A percentile compares a stretch with the other conserved stretches of the same genome.
Conservation (phyloP, 2,113 vertebrate species). For the Hiodon alosoides region DNA sequence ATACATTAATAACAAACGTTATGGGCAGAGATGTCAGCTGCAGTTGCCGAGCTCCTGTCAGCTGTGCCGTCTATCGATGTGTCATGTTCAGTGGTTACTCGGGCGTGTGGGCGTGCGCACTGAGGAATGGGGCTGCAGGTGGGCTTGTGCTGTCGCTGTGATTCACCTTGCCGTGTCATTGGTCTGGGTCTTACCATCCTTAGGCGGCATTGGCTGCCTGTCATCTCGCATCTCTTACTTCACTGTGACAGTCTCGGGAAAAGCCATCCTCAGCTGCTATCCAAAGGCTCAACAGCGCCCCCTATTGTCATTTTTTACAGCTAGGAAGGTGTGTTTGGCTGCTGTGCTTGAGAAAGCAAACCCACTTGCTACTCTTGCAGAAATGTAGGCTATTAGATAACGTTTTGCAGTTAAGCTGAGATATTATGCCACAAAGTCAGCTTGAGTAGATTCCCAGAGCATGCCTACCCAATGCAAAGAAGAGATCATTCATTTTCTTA, state of each 20-base stretch:
- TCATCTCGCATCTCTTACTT: not conserved
- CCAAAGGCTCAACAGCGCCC: conserved; percentile 17
- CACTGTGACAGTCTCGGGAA: not conserved
- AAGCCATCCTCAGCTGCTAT: not conserved
- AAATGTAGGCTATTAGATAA: not conserved
- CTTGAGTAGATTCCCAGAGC: conserved; percentile 6
- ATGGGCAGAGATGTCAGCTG: no score
- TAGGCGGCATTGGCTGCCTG: not conserved
- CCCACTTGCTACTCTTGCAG: not conserved
- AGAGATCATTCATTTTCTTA: conserved; percentile 1
- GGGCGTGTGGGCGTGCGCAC: not conserved
- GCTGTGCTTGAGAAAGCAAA: not conserved
- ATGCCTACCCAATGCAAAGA: not conserved
- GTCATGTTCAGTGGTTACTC: not conserved
- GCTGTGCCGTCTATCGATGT: not conserved
- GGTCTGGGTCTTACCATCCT: not conserved
- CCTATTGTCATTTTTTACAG: conserved; percentile 9
- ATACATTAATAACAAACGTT: no score
- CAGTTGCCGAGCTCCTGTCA: no score
- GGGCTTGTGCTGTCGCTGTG: not conserved
- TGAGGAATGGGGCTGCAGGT: conserved; percentile 11
- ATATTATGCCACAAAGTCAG: not conserved
- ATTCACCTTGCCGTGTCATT: not conserved
- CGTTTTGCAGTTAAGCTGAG: not conserved
- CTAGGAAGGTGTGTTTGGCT: not conserved